These are phyloP conservation scores for Laticauda laticaudata DNA, from an alignment of 2,113 vertebrate genomes.

Conservation along the genomic window DNA sequence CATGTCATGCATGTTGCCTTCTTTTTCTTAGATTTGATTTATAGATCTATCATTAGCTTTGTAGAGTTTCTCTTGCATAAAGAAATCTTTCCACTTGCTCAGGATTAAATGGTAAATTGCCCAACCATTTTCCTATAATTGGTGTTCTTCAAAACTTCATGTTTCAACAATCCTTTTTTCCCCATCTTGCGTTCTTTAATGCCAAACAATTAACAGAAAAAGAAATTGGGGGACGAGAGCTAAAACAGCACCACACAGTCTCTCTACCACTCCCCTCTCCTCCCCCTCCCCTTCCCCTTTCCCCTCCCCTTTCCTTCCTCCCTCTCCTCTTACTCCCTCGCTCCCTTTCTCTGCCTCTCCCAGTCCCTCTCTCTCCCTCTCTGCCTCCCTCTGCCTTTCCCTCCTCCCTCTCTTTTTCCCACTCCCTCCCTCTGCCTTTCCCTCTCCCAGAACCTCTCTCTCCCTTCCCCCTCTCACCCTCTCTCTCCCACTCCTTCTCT, in stretches of 20 bases:
- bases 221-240: neutral
- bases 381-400: no score
- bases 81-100: conserved; percentile 47
- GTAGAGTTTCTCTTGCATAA: conserved; percentile 57
- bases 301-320: no score
- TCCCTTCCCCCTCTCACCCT: no score
- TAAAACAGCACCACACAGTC: neutral
- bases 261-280: neutral
- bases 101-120: conserved; percentile 56
- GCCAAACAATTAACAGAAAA: conserved; percentile 14
- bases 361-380: no score
- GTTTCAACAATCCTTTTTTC: conserved; percentile 21
- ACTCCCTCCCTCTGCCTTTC: no score
- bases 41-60: conserved; percentile 66
- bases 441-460: no score
- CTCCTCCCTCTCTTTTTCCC: no score
- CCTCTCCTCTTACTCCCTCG: no score
- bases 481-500: neutral
- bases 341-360: no score
- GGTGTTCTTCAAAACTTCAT: conserved; percentile 42
- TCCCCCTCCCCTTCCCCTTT: no score
- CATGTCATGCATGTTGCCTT: conserved; percentile 72
- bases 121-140: conserved; percentile 32
- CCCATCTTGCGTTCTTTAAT: conserved; percentile 25
- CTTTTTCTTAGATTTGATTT: conserved; percentile 69